A percentile compares a stretch with the other conserved stretches of the same genome.
Conservation (phyloP, 2,888 invertebrate genomes). For the Herminia tarsipennalis region DNA sequence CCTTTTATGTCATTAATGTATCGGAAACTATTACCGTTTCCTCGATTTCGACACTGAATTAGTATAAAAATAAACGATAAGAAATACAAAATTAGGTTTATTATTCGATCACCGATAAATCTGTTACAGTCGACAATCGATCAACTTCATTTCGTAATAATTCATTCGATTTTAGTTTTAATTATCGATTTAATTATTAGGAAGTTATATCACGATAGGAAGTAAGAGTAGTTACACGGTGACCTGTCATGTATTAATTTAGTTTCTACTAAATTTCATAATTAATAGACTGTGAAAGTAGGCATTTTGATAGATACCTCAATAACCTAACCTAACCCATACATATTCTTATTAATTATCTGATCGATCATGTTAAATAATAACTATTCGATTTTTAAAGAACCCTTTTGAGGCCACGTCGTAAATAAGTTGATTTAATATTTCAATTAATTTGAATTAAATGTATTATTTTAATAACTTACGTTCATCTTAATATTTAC, state of each 20-base stretch:
- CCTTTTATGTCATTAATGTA: too few relatives aligned
- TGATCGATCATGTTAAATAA: too few relatives aligned
- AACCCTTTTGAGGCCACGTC: slow-evolving; percentile 1
- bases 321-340: neutral
- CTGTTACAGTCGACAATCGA: slow-evolving; percentile 13
- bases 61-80: neutral
- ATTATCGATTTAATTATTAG: slow-evolving; percentile 23
- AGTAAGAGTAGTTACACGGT: slow-evolving; percentile 26
- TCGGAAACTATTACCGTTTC: slow-evolving; percentile 1
- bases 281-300: slow-evolving; percentile 22
- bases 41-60: neutral
- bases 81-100: slow-evolving; percentile 1
- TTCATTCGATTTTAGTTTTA: slow-evolving; percentile 13
- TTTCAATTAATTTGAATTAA: too few relatives aligned
- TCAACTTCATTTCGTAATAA: slow-evolving; percentile 17
- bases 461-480: too few relatives aligned
- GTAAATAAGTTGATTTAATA: too few relatives aligned
- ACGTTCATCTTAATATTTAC: too few relatives aligned
- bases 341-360: slow-evolving; percentile 7
- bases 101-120: slow-evolving; percentile 8
- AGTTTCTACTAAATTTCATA: slow-evolving; percentile 9
- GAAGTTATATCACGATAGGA: slow-evolving; percentile 33
- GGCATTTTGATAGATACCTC: slow-evolving; percentile 3
- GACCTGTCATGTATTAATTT: neutral
- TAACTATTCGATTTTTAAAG: neutral